These are phyloP conservation scores for Melanocharis versteri DNA, from an alignment of 2,113 vertebrate genomes.

Conservation along the genomic window DNA sequence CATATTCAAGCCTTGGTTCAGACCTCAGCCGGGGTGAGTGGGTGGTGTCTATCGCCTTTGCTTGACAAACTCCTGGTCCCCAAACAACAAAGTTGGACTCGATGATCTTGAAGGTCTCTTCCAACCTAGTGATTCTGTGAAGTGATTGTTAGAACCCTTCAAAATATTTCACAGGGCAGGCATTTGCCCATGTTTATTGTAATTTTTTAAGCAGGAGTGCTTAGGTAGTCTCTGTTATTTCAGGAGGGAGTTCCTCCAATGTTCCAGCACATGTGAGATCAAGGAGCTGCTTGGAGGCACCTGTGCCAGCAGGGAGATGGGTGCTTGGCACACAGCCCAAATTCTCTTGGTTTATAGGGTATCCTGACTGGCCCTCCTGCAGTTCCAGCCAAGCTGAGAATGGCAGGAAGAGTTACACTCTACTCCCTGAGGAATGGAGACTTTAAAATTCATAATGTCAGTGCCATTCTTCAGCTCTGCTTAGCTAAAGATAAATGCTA, in stretches of 20 bases:
- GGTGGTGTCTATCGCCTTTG: background rate
- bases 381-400: background rate
- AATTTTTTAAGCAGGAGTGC: background rate
- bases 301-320: accelerated
- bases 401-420: background rate
- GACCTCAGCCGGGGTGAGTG: background rate
- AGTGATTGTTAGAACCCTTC: background rate
- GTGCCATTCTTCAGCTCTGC: background rate
- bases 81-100: background rate
- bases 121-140: too few species aligned
- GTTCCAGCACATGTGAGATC: accelerated
- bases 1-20: background rate
- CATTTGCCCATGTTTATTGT: background rate
- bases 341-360: background rate
- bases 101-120: too few species aligned
- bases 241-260: background rate
- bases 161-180: background rate
- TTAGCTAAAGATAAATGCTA: background rate
- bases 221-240: background rate
- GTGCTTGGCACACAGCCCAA: background rate
- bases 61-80: background rate
- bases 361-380: background rate
- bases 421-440: background rate
- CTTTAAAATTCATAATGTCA: background rate
- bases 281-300: background rate